These are phyloP conservation scores for Ceuthmochares aereus DNA, from an alignment of 2,113 vertebrate species.

Conservation along the genomic window DNA sequence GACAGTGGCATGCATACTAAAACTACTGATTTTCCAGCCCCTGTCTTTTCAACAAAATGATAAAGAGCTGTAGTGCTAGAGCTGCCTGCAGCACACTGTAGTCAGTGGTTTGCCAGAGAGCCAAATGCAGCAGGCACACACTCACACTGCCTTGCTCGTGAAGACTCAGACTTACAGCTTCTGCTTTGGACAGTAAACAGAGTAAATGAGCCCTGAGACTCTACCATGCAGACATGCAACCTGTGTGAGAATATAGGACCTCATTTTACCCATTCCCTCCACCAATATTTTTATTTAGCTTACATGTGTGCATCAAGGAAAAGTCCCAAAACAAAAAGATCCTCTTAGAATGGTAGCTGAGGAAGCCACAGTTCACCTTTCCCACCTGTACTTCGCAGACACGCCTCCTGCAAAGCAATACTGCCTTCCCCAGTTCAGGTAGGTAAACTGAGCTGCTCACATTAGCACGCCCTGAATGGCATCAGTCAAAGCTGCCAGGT, in stretches of 20 bases:
- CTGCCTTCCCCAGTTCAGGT: not conserved
- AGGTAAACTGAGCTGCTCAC: not conserved
- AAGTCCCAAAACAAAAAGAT: not conserved
- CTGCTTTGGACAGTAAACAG: not conserved
- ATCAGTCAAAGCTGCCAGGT: not conserved
- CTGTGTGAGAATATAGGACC: not conserved
- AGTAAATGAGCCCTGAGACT: not conserved
- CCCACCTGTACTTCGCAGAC: not conserved
- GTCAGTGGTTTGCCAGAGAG: slow-evolving; percentile 11
- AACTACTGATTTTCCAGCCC: slow-evolving; percentile 21
- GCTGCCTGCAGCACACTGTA: not conserved
- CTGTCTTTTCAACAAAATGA: not conserved
- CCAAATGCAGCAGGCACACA: not conserved
- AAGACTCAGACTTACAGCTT: not conserved
- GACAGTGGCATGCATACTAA: slow-evolving; percentile 8
- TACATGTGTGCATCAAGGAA: not conserved
- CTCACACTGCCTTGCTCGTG: not conserved
- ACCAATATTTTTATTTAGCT: not conserved
- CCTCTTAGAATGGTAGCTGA: not conserved
- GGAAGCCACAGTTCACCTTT: not conserved
- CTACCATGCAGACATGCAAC: not conserved
- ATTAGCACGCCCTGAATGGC: not conserved
- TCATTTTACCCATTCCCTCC: not conserved
- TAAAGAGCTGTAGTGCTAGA: not conserved
- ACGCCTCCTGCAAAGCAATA: not conserved